Percentiles rank a stretch among this genome's conserved stretches.
These are phyloP conservation scores for Eristalinus aeneus DNA, from an alignment of 2,888 invertebrate species.

Conservation along the genomic window DNA sequence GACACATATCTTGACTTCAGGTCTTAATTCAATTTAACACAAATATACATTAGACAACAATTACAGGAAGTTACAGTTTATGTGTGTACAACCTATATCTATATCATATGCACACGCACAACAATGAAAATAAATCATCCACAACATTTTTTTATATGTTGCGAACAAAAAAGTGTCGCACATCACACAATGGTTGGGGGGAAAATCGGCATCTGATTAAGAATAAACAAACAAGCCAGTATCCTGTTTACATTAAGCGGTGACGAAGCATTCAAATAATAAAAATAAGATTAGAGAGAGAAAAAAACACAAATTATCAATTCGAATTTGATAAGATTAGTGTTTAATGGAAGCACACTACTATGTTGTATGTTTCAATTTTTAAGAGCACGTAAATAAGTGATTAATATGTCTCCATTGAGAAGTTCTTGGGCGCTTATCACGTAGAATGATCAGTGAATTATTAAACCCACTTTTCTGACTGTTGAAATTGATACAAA, in stretches of 20 bases:
- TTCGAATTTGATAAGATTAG: constrained; percentile 59
- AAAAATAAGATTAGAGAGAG: not conserved
- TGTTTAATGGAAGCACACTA: constrained; percentile 35
- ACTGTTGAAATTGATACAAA: not conserved
- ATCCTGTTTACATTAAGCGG: constrained; percentile 65
- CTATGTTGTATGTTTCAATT: constrained; percentile 7
- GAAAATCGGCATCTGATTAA: constrained; percentile 40
- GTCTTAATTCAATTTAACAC: constrained; percentile 6
- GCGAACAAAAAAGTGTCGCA: constrained; percentile 27
- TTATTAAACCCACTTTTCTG: not conserved
- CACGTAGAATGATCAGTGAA: constrained; percentile 6
- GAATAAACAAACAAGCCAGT: constrained; percentile 52
- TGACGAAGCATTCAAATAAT: constrained; percentile 51
- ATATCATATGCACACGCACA: not conserved
- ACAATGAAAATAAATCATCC: not conserved
- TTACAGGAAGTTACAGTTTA: constrained; percentile 14
- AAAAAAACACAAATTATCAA: constrained; percentile 24
- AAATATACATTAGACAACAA: constrained; percentile 37
- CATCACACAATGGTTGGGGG: constrained; percentile 11
- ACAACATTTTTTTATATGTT: constrained; percentile 52
- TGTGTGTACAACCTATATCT: not conserved
- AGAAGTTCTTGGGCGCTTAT: constrained; percentile 2
- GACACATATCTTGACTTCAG: constrained; percentile 21
- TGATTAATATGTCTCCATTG: constrained; percentile 42
- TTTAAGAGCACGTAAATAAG: constrained; percentile 23